Evolutionary conservation across 1,140 invertebrate genomes (phyloP), one percentile per base, ranked within the genome.

Genomic region (Oppia nitens): DNA sequence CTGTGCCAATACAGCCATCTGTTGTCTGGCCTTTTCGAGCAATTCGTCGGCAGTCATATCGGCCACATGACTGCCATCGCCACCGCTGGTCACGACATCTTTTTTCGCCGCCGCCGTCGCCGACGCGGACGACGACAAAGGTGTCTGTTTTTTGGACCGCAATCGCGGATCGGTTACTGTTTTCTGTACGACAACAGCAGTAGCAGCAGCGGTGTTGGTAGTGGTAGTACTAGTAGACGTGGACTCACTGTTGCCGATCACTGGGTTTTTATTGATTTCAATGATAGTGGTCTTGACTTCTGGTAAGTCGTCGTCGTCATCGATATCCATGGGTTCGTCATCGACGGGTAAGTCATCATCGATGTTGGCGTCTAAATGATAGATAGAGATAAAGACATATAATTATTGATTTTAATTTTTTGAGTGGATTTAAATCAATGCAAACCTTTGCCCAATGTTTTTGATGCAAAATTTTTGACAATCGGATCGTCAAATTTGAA

Each of bases 1-100:
- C 17, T 40, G 6, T 9, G 49, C 27, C 49, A 51, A 28, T 9
- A 14, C 21, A 6, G 56, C 56, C 56, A 57, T 57, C 29, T 57
- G 56, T 40, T 57, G 47, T 52, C 48, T 40, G 4, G 56, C 56
- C 25, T 50, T 49, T 57, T 27, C 45, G 12, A 49, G n/a, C 2
- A 57, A 26, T 45, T 57, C 56, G 48, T 57, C 56, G 27, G 47
- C 12, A 27, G 56, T 29, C 56, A 57, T 57, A 28, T 6, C 21
- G 2, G 56, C 56, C 17, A 57, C 47, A 9, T 17, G 56, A 14
- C 21, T 23, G 3, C 24, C 2, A 14, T 24, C 4, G 50, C 32
- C 32, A n/a, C n/a, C n/a, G n/a, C n/a, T n/a, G n/a, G 28, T 9
- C 2, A 25, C 27, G n/a, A 12, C 21, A 26, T 11, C 11, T 20